Percentiles rank a stretch among this genome's conserved stretches.
These are phyloP conservation scores for Camelus bactrianus DNA, from an alignment of 2,113 vertebrate species.

Conservation along the genomic window DNA sequence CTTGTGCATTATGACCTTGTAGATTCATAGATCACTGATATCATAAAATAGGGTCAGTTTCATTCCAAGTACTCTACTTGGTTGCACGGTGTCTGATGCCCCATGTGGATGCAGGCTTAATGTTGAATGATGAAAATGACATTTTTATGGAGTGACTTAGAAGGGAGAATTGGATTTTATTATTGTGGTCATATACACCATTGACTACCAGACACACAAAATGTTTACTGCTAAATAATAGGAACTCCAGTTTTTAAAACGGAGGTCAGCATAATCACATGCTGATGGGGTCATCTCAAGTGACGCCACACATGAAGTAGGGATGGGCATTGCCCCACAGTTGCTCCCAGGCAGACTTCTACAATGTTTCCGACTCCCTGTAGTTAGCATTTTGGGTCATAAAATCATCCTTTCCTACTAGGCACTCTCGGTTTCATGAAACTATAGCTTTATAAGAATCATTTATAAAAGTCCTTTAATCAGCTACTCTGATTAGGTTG, in stretches of 20 bases:
- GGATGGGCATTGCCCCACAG: neutral
- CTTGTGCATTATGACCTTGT: neutral
- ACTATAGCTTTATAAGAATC: neutral
- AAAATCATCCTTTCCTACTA: neutral
- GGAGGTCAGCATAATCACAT: neutral
- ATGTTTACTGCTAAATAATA: neutral
- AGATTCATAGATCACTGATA: conserved; percentile 1
- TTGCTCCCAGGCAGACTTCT: neutral
- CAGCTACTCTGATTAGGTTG: neutral
- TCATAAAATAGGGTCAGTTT: conserved; percentile 35
- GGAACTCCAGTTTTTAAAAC: neutral
- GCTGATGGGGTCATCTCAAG: neutral
- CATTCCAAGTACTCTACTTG: neutral
- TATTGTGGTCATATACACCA: neutral
- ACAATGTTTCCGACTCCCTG: neutral
- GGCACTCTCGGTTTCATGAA: neutral
- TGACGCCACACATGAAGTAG: neutral
- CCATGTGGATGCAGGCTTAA: neutral
- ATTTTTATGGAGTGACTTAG: neutral
- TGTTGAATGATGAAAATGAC: conserved; percentile 47
- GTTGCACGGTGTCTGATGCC: neutral
- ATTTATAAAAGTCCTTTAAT: neutral
- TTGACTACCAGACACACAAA: neutral
- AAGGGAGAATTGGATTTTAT: neutral
- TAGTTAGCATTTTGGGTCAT: neutral